A percentile compares a stretch with the other conserved stretches of the same genome.
Evolutionary conservation across 2,888 invertebrate genomes (phyloP).

Genomic region (Dynastes tityus): DNA sequence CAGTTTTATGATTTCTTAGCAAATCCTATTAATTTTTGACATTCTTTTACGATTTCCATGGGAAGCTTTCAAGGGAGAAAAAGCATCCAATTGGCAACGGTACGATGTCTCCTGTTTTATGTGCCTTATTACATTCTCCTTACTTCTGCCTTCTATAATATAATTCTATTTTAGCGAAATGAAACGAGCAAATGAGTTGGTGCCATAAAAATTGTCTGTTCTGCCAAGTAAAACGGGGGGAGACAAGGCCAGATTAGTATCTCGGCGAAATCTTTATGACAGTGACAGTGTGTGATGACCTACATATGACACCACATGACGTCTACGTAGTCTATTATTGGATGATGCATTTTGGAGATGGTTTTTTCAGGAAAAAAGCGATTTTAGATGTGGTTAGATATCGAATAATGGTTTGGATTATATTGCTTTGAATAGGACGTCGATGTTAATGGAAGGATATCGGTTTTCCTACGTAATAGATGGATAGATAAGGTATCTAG

Average conservation of each 20-base stretch:
- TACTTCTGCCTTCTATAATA: not conserved
- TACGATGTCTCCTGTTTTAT: not conserved
- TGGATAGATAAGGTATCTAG: not conserved
- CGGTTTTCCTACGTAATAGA: not conserved
- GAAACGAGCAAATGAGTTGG: not conserved
- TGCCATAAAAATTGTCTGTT: not conserved
- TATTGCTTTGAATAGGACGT: no score
- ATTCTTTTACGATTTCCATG: no score
- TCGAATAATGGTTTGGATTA: not conserved
- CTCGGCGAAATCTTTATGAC: constrained; percentile 10
- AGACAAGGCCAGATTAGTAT: constrained; percentile 14
- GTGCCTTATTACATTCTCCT: not conserved
- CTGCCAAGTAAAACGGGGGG: not conserved
- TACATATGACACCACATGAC: constrained; percentile 19
- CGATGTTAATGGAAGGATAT: not conserved
- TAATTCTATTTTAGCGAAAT: constrained; percentile 14
- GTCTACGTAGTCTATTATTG: constrained; percentile 5
- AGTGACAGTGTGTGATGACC: not conserved
- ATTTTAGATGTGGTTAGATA: not conserved
- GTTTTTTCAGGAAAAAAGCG: not conserved
- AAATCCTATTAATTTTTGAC: no score
- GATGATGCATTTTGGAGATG: not conserved
- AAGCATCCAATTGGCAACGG: not conserved
- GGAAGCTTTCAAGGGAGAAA: no score
- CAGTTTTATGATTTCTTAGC: no score